Conservation (phyloP, 2,888 invertebrate genomes). For the Drosophila neutralis region DNA sequence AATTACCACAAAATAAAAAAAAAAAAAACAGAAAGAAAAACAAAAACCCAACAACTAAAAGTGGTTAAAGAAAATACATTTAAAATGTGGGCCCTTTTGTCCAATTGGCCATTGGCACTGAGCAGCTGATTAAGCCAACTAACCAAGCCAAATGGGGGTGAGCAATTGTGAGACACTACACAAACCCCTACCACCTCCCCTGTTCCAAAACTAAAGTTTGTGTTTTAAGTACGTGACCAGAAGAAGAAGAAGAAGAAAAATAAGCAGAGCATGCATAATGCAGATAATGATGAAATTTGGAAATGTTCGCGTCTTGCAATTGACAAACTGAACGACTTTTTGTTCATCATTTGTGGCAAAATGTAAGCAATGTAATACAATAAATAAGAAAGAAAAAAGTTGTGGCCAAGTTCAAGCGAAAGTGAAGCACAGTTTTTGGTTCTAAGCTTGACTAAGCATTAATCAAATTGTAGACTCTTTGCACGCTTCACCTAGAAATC, state of each 20-base stretch:
- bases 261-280: constrained; percentile 12
- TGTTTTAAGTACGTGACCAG: constrained; percentile 27
- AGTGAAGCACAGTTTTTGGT: background rate
- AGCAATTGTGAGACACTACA: constrained; percentile 10
- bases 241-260: background rate
- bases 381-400: background rate
- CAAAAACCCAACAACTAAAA: background rate
- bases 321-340: background rate
- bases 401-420: background rate
- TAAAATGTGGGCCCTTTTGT: constrained; percentile 20
- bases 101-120: constrained; percentile 22
- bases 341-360: background rate
- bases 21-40: background rate
- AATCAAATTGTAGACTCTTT: background rate
- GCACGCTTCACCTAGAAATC: background rate
- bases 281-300: constrained; percentile 12
- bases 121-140: constrained; percentile 28
- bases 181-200: background rate
- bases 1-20: background rate
- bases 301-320: background rate
- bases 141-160: constrained; percentile 21
- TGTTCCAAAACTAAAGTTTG: background rate
- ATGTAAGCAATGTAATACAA: background rate
- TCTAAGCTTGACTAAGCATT: background rate
- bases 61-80: constrained; percentile 12